Base-by-base conservation (phyloP, 92 coral and sea anemone species). In the Porites evermanni region DNA sequence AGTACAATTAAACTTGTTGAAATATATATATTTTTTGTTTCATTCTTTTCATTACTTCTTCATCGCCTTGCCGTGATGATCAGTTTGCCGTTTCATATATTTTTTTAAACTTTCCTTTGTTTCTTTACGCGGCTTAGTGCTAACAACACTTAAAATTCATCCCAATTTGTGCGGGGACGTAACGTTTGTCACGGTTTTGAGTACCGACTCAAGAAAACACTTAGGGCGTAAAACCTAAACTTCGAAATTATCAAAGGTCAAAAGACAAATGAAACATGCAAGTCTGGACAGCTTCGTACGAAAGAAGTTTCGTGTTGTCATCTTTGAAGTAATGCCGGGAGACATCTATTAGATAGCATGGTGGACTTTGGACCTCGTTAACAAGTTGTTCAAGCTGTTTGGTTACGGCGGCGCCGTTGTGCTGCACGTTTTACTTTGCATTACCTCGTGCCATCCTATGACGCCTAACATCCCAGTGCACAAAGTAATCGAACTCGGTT, bases 191-290 rank as follows among this genome's bases (percentile, higher is more conserved):
- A 38, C 47, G 47, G 47, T 38, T 38, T 38, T 38, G 47, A 38
- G 47, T 38, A 38, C 7, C 47, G 47, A 3, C 47, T 53, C 54
- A 32, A 52, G 21, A 21, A 8, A 67, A 23, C 72, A 67, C 47
- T 67, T 67, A 12, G 7, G 47, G 47, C 47, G 47, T 38, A 38
- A 38, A 38, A 38, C 47, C 47, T 18, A 51, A 74, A 74, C 53
- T 63, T 53, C 21, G n/a, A 74, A 74, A 74, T 74, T 53, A 53
- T 53, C 78, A 74, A 74, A 74, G 78, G 78, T 74, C 78, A 74
- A 53, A 74, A 21, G 38, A 10, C 4, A 74, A 74, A 53, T 1
- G 58, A 59, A 51, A 50, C 38, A 72, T 8, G 59, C 26, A 72
- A 72, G n/a, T 17, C 13, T 26, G 44, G 7, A 8, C 8, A 29